A percentile compares a stretch with the other conserved stretches of the same genome.
Conservation (phyloP, 1,140 invertebrate species). For the Leptopilina boulardi region DNA sequence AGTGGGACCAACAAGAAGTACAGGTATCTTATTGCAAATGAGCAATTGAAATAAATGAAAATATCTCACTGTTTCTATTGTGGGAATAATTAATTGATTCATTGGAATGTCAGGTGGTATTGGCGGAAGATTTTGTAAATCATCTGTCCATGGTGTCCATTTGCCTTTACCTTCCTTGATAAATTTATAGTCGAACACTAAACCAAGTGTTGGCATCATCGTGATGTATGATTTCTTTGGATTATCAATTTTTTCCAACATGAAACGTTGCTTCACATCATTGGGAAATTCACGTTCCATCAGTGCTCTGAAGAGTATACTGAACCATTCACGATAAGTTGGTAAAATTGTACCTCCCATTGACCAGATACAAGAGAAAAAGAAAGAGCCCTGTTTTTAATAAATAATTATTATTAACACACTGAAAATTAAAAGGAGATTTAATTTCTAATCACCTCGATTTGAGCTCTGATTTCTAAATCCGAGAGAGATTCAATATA, state of each 20-base stretch:
- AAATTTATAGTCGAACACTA: constrained; percentile 93
- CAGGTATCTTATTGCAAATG: constrained; percentile 86
- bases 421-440: no score
- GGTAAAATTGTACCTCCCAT: constrained; percentile 88
- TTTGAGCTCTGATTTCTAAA: constrained; percentile 85
- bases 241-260: constrained; percentile 76
- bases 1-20: constrained; percentile 93
- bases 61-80: constrained; percentile 91
- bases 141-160: constrained; percentile 93
- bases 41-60: constrained; percentile 86
- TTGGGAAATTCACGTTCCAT: constrained; percentile 85
- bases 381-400: constrained; percentile 86
- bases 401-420: not conserved
- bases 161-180: constrained; percentile 92
- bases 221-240: constrained; percentile 85
- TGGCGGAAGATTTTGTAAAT: constrained; percentile 84
- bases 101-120: constrained; percentile 93
- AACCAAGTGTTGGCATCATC: constrained; percentile 84
- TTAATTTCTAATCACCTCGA: constrained; percentile 82
- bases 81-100: constrained; percentile 95
- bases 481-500: constrained; percentile 83
- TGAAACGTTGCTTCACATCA: constrained; percentile 75
- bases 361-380: constrained; percentile 95
- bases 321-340: constrained; percentile 87
- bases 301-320: constrained; percentile 85